Conservation (phyloP, 30 jellyfish, hydroid and myxozoan species). For the Chironex yamaguchii region DNA sequence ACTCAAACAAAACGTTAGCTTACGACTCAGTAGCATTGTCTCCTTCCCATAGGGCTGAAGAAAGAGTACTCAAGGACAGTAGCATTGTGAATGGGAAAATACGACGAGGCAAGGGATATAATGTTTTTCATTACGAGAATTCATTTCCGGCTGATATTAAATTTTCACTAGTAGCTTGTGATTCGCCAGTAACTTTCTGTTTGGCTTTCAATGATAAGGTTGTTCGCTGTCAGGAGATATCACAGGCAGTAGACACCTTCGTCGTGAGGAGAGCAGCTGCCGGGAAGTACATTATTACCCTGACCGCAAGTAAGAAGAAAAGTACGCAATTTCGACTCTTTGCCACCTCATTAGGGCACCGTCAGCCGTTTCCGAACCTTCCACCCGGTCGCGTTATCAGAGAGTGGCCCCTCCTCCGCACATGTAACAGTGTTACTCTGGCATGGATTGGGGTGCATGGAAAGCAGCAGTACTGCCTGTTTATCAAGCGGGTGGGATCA, state of each 20-base stretch:
- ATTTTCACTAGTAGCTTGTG: conserved; percentile 43
- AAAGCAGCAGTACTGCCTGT: conserved; percentile 63
- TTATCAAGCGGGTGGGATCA: conserved; percentile 22
- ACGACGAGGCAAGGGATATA: conserved; percentile 8
- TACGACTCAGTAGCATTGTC: conserved; percentile 46
- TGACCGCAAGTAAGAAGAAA: conserved; percentile 6
- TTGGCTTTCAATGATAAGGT: conserved; percentile 13
- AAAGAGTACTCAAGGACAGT: conserved; percentile 31
- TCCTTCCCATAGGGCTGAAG: not conserved
- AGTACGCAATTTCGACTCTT: conserved; percentile 8
- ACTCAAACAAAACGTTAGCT: conserved; percentile 58
- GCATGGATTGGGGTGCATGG: conserved; percentile 71
- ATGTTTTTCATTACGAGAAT: conserved; percentile 29
- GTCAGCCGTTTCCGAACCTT: conserved; percentile 63
- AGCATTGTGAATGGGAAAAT: conserved; percentile 40
- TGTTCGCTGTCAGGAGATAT: not conserved
- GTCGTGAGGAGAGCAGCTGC: conserved; percentile 22
- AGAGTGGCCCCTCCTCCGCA: conserved; percentile 72
- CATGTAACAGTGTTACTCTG: conserved; percentile 60
- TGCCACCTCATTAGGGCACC: conserved; percentile 10
- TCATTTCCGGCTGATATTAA: conserved; percentile 13
- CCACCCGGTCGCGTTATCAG: conserved; percentile 54
- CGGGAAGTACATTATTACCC: conserved; percentile 39
- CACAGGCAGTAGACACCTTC: conserved; percentile 28
- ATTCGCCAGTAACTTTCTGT: conserved; percentile 42